Percentiles rank a stretch among this genome's conserved stretches.
Conservation (phyloP, 2,888 invertebrate genomes). For the Diabrotica balteata region DNA sequence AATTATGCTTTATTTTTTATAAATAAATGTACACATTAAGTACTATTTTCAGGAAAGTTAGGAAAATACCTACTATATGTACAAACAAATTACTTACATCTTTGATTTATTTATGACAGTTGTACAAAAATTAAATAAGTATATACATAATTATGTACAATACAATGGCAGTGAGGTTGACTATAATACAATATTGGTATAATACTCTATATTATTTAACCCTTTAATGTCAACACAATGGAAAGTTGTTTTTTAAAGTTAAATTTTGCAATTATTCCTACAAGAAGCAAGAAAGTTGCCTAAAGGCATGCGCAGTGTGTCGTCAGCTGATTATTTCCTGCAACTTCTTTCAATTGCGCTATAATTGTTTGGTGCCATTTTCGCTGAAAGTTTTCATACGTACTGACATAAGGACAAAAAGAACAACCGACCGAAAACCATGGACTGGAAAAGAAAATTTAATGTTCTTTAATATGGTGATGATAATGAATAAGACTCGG, state of each 20-base stretch:
- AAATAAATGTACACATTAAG: conserved; percentile 23
- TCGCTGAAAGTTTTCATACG: no score
- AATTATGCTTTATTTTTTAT: conserved; percentile 14
- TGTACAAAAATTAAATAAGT: conserved; percentile 41
- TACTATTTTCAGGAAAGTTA: conserved; percentile 6
- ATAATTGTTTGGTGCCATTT: no score
- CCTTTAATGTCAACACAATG: conserved; percentile 2
- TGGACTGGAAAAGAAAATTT: no score
- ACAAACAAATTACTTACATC: conserved; percentile 23
- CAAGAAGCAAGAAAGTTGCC: no score
- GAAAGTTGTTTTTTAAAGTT: neutral
- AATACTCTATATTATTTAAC: conserved; percentile 33
- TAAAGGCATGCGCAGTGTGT: no score
- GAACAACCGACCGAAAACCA: no score
- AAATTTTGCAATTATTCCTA: no score
- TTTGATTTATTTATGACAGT: conserved; percentile 17
- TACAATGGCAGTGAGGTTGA: conserved; percentile 41
- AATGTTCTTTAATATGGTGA: no score
- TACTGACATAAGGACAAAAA: no score
- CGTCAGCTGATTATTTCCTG: no score
- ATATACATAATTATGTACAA: conserved; percentile 45
- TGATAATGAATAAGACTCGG: no score
- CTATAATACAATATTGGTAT: conserved; percentile 43
- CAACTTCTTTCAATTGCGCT: no score
- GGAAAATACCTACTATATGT: conserved; percentile 12